Percentiles rank a stretch among this genome's conserved stretches.
Evolutionary conservation across 2,113 vertebrate genomes (phyloP).

Genomic region (Engystomops pustulosus): DNA sequence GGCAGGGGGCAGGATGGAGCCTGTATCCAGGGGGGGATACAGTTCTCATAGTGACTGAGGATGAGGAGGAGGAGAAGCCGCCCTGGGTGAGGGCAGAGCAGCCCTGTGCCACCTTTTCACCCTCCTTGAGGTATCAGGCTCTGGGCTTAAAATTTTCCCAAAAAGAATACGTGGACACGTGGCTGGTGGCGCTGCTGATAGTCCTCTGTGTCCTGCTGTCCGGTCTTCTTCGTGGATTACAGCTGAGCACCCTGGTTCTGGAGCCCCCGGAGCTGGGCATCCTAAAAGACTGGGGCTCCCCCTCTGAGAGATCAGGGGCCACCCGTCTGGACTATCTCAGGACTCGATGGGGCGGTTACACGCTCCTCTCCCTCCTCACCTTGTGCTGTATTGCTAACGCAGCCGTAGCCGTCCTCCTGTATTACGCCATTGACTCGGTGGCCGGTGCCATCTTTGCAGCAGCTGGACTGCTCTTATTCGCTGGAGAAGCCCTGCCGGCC

Average conservation of each 20-base stretch:
- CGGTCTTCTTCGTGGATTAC: conserved; percentile 77
- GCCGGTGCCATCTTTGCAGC: conserved; percentile 77
- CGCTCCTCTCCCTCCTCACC: conserved; percentile 82
- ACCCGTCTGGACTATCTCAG: conserved; percentile 82
- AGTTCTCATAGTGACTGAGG: conserved; percentile 65
- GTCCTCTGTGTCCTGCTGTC: conserved; percentile 74
- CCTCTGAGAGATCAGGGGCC: conserved; percentile 81
- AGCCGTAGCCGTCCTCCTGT: conserved; percentile 79
- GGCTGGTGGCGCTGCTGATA: conserved; percentile 77
- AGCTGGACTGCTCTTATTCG: conserved; percentile 78
- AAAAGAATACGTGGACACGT: conserved; percentile 57
- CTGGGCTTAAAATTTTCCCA: background rate
- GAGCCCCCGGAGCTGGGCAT: conserved; percentile 86
- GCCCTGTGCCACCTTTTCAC: background rate
- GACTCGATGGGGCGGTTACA: conserved; percentile 80
- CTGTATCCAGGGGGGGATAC: conserved; percentile 66
- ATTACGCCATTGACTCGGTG: conserved; percentile 74
- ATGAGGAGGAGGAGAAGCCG: conserved; percentile 58
- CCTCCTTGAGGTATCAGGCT: background rate
- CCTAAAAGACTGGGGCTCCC: conserved; percentile 84
- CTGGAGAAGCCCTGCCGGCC: conserved; percentile 84
- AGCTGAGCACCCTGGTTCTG: conserved; percentile 81
- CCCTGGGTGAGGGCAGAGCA: conserved; percentile 37
- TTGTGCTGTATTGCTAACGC: conserved; percentile 80
- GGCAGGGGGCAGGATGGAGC: conserved; percentile 67